Conservation (phyloP, 2,797 vertebrate genomes). For the Hephaestus fuliginosus region DNA sequence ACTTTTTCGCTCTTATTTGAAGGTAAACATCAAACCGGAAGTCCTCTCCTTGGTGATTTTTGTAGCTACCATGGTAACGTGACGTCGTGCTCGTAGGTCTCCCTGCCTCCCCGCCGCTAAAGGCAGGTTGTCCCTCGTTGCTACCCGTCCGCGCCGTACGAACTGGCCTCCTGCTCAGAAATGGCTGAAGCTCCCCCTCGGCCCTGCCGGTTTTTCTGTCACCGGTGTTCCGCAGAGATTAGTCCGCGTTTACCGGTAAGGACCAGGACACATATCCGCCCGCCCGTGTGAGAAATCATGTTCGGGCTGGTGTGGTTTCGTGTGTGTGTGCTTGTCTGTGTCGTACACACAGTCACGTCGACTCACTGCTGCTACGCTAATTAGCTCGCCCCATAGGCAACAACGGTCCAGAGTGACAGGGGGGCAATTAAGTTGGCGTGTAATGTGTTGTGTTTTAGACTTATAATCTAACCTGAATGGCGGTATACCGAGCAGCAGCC, state of each 20-base stretch:
- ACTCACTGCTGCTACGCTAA: conserved; percentile 43
- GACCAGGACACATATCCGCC: neutral
- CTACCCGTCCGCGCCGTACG: conserved; percentile 60
- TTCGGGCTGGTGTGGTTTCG: neutral
- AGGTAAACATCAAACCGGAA: conserved; percentile 19
- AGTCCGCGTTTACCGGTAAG: conserved; percentile 93
- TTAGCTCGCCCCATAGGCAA: conserved; percentile 50
- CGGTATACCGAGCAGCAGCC: neutral
- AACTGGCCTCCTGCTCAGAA: conserved; percentile 52
- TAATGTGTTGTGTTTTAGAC: neutral
- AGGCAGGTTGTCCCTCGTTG: conserved; percentile 61
- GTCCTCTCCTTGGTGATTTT: neutral
- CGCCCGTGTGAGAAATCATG: no score
- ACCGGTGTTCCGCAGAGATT: conserved; percentile 93
- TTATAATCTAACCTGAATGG: accelerated
- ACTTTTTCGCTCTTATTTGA: conserved; percentile 18
- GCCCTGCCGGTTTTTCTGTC: conserved; percentile 94
- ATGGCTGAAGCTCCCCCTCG: conserved; percentile 95
- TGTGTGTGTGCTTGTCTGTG: neutral
- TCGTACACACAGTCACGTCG: conserved; percentile 36
- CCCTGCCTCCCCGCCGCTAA: conserved; percentile 19
- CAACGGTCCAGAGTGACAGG: conserved; percentile 23
- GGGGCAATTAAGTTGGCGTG: conserved; percentile 9
- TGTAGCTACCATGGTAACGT: conserved; percentile 14
- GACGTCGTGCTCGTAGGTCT: conserved; percentile 4